Percentiles rank a stretch among this genome's conserved stretches.
Conservation (phyloP, 2,888 invertebrate genomes). For the Protodeltote pygarga region DNA sequence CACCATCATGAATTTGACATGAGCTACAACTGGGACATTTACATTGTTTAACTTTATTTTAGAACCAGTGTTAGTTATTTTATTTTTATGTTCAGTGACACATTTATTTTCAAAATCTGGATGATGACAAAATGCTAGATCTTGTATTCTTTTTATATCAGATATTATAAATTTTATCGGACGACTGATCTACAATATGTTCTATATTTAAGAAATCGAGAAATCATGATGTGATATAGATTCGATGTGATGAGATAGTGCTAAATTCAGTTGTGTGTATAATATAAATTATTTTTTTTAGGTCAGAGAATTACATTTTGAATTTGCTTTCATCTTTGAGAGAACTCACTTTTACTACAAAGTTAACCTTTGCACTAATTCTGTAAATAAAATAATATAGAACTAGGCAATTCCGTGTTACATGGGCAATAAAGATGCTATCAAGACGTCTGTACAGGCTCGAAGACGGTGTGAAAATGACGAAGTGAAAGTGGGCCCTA, state of each 20-base stretch:
- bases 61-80: constrained; percentile 1
- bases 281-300: too few species aligned
- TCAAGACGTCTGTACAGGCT: constrained; percentile 31
- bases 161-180: too few species aligned
- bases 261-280: too few species aligned
- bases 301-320: not conserved
- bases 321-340: constrained; percentile 11
- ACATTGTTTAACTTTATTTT: constrained; percentile 18
- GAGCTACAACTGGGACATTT: constrained; percentile 52
- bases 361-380: constrained; percentile 36
- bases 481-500: constrained; percentile 61
- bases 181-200: too few species aligned
- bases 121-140: not conserved
- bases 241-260: too few species aligned
- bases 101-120: not conserved
- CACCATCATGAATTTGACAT: constrained; percentile 70
- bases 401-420: constrained; percentile 36
- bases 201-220: too few species aligned
- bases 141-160: not conserved
- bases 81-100: not conserved
- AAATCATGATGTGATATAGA: too few species aligned
- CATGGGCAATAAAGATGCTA: constrained; percentile 43
- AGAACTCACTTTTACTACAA: constrained; percentile 14
- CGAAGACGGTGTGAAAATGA: constrained; percentile 51
- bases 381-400: constrained; percentile 27